phyloP scores from a whole-genome alignment of 2,797 vertebrate species.

The Cephalopachus bancanus region DNA sequence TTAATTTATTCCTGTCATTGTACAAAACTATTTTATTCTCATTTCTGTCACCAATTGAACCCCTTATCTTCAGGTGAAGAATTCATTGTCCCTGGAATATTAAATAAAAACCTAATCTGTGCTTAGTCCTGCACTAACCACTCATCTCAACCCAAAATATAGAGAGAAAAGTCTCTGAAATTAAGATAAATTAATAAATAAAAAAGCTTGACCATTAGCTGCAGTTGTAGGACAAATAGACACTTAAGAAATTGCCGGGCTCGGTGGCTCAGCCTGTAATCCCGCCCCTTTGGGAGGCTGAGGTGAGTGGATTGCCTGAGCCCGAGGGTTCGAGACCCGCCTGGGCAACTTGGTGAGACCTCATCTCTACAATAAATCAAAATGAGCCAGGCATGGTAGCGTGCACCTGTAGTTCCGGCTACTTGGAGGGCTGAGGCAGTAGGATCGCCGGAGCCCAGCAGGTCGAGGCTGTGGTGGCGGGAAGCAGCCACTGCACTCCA shows the following conservation, averaged over 20 bases:
- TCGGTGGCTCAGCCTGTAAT: no score
- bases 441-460: no score
- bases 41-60: slow-evolving; percentile 70
- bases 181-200: slow-evolving; percentile 23
- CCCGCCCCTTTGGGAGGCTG: no score
- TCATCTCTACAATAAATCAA: no score
- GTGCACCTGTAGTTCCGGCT: no score
- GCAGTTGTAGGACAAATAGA: background rate
- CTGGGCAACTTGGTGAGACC: no score
- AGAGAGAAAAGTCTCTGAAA: background rate
- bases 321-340: no score
- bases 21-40: slow-evolving; percentile 63
- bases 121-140: background rate
- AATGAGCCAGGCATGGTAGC: no score
- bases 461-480: no score
- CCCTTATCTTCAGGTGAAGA: slow-evolving; percentile 74
- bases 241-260: background rate
- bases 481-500: no score
- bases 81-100: slow-evolving; percentile 53
- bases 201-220: background rate
- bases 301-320: no score
- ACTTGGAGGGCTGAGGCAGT: no score
- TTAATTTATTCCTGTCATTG: slow-evolving; percentile 79
- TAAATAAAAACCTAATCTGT: slow-evolving; percentile 53
- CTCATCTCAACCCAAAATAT: background rate